Evolutionary conservation across 2,113 vertebrate species (phyloP), one percentile per base, ranked within the genome.

Genomic region (Siniperca chuatsi): DNA sequence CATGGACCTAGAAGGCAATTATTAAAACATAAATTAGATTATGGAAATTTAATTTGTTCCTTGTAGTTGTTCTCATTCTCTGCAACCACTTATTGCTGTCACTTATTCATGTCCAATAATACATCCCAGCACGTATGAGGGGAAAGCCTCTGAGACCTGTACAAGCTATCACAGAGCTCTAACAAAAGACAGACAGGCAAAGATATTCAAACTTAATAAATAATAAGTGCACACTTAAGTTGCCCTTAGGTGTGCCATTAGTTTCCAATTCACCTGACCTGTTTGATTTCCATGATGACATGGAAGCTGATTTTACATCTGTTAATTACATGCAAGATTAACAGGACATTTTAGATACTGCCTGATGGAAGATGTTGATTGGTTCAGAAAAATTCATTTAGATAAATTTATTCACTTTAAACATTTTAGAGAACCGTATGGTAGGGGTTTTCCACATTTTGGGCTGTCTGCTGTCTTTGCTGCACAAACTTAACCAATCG

Each of bases 1-100:
- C 95, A 89, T 97, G 95, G 73, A 97, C 97, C 97, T 97, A 87
- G 55, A 85, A 64, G 76, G 75, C 12, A 79, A 87, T 33, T 86
- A 86, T 82, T 29, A 73, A 54, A 83, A 66, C 40, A 81, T 11
- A 73, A 73, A 89, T 90, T 29, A 84, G 33, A 23, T 61, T 1
- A 72, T 61, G 69, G 57, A 86, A 81, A 81, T 79, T 13, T 11
- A 9, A 79, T 86, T 66, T 55, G 79, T 58, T 76, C 9, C 25
- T 5, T 69, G 23, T 72, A 61, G 23, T 73, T 29, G 58, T 48
- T 82, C 60, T 78, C 75, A 5, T 54, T 83, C 60, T 44, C 52
- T 25, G 55, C 46, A 67, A 18, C 50, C n/a, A 60, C 44, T 68
- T 57, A 16, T 54, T 73, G 25, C 25, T 33, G 57, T 20, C 65